Evolutionary conservation across 2,888 invertebrate species (phyloP).

Genomic region (Tholera decimalis): DNA sequence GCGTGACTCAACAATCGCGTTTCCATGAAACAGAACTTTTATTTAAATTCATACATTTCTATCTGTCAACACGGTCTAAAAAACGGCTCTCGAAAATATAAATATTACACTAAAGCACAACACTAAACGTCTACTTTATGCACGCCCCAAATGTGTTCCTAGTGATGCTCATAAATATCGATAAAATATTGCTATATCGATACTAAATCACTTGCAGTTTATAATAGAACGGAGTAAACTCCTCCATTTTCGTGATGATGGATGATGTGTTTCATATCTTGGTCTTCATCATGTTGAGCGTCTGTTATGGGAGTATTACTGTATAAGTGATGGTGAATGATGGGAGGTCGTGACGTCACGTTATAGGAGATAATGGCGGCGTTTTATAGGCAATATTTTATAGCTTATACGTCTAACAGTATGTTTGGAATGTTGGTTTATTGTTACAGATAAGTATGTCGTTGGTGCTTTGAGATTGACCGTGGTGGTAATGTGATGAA

Average conservation of each 20-base stretch:
- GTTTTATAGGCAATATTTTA: constrained; percentile 40
- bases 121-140: constrained; percentile 58
- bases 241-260: constrained; percentile 62
- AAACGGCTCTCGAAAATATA: constrained; percentile 45
- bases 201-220: constrained; percentile 66
- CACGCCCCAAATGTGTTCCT: constrained; percentile 60
- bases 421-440: constrained; percentile 17
- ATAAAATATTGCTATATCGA: constrained; percentile 68
- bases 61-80: constrained; percentile 46
- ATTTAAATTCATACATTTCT: constrained; percentile 33
- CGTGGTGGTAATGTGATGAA: too few species aligned
- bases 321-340: constrained; percentile 50
- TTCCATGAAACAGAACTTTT: constrained; percentile 1
- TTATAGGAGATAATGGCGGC: constrained; percentile 37
- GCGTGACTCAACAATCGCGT: background rate
- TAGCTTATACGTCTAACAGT: constrained; percentile 4
- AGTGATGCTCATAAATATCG: constrained; percentile 68
- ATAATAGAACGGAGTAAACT: constrained; percentile 61
- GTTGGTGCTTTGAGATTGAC: background rate
- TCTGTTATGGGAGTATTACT: constrained; percentile 51
- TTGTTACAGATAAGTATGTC: constrained; percentile 5
- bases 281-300: constrained; percentile 53
- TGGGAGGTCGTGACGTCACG: constrained; percentile 56
- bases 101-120: constrained; percentile 48
- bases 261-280: constrained; percentile 52